Conservation (phyloP, 1,140 invertebrate genomes). For the Atta colombica region DNA sequence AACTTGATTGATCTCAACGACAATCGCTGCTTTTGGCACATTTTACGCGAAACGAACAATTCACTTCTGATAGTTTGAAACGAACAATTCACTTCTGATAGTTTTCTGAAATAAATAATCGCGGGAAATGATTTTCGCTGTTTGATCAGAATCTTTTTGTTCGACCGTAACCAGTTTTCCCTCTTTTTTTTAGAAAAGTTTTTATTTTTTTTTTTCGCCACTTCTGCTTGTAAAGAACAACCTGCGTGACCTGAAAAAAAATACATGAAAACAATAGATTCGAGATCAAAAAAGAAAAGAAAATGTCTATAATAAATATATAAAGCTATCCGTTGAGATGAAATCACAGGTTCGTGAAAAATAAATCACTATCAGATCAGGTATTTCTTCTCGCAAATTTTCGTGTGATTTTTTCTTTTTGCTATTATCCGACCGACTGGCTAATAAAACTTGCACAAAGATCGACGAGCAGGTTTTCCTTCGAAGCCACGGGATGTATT, state of each 20-base stretch:
- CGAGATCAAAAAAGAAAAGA: not conserved
- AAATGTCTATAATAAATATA: not conserved
- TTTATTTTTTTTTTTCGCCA: conserved; percentile 10
- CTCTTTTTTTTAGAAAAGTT: not conserved
- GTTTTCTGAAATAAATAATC: not conserved
- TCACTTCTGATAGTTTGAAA: not conserved
- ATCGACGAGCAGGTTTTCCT: conserved; percentile 7
- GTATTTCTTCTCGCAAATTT: conserved; percentile 36
- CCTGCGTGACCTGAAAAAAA: conserved; percentile 13
- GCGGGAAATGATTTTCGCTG: not conserved
- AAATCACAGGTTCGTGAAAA: conserved; percentile 22
- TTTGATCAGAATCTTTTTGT: conserved; percentile 12
- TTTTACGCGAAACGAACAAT: not conserved
- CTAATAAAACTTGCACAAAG: conserved; percentile 40
- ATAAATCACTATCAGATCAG: conserved; percentile 31
- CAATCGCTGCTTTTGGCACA: not conserved
- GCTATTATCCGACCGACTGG: conserved; percentile 12
- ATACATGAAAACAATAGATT: conserved; percentile 34
- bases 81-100: not conserved
- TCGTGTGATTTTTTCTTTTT: conserved; percentile 6
- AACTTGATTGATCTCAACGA: not conserved
- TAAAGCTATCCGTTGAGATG: not conserved
- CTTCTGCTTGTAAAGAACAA: conserved; percentile 26
- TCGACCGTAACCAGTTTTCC: not conserved
- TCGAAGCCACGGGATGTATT: not conserved